phyloP scores from a whole-genome alignment of 2,888 invertebrate species.

The Hololepta plana region DNA sequence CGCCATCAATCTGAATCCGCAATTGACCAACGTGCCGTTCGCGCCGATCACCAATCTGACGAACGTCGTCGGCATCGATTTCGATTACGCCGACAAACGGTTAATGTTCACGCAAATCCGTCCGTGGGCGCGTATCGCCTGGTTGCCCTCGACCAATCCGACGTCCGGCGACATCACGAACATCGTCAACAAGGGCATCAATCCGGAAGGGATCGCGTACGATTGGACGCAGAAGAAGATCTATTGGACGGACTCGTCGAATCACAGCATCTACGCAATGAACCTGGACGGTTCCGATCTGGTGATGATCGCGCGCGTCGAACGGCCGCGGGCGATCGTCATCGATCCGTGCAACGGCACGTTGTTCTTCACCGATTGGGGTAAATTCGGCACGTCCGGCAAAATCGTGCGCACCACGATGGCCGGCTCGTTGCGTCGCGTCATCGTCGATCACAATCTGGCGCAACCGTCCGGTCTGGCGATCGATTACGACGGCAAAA shows the following conservation, averaged over 20 bases:
- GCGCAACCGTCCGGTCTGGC: slow-evolving; percentile 92
- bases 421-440: slow-evolving; percentile 82
- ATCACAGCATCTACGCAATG: slow-evolving; percentile 89
- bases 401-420: slow-evolving; percentile 91
- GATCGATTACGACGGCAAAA: slow-evolving; percentile 85
- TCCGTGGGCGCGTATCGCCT: slow-evolving; percentile 77
- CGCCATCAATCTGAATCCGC: slow-evolving; percentile 75
- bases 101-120: slow-evolving; percentile 87
- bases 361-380: slow-evolving; percentile 93
- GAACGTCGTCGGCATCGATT: slow-evolving; percentile 90
- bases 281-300: slow-evolving; percentile 72
- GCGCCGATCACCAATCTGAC: slow-evolving; percentile 70
- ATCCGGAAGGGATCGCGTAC: slow-evolving; percentile 86
- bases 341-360: slow-evolving; percentile 94
- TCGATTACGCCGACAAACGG: slow-evolving; percentile 75
- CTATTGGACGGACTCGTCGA: slow-evolving; percentile 94
- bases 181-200: slow-evolving; percentile 51
- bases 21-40: slow-evolving; percentile 66
- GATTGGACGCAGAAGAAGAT: slow-evolving; percentile 97
- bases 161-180: slow-evolving; percentile 40
- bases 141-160: slow-evolving; percentile 56
- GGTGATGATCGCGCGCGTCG: slow-evolving; percentile 85
- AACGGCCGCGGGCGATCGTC: slow-evolving; percentile 85
- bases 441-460: slow-evolving; percentile 76
- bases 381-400: slow-evolving; percentile 78